These are phyloP conservation scores for Melanostoma scalare DNA, from an alignment of 2,888 invertebrate species.

Conservation along the genomic window DNA sequence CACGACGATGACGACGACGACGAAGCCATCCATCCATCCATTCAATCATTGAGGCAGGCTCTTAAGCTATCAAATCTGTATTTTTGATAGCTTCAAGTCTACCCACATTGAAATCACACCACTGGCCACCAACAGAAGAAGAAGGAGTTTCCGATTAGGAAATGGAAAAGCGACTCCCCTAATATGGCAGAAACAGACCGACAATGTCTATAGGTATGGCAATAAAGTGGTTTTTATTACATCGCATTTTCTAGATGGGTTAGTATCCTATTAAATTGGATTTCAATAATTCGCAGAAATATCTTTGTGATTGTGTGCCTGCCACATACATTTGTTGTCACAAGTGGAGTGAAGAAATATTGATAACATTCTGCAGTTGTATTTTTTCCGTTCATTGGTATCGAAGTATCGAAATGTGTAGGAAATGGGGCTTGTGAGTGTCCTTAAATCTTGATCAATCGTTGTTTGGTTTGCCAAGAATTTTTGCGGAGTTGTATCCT, in stretches of 20 bases:
- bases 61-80: conserved; percentile 65
- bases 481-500: conserved; percentile 24
- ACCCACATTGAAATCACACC: conserved; percentile 1
- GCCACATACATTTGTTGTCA: conserved; percentile 49
- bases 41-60: conserved; percentile 64
- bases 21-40: conserved; percentile 60
- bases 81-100: conserved; percentile 57
- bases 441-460: conserved; percentile 59
- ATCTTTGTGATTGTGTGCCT: conserved; percentile 62
- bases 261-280: conserved; percentile 65
- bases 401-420: neutral
- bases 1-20: conserved; percentile 58
- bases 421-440: conserved; percentile 21
- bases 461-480: conserved; percentile 43
- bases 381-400: conserved; percentile 51
- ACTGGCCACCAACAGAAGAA: conserved; percentile 42
- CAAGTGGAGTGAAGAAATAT: conserved; percentile 56
- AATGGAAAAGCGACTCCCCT: conserved; percentile 46
- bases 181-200: conserved; percentile 50
- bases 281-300: conserved; percentile 63
- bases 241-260: conserved; percentile 65
- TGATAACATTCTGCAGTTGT: conserved; percentile 61
- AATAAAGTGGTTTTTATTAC: conserved; percentile 69
- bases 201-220: conserved; percentile 50
- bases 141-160: conserved; percentile 18